Percentiles rank a stretch among this genome's conserved stretches.
phyloP scores from a whole-genome alignment of 2,888 invertebrate species.

The Alloscopus bannaensis region DNA sequence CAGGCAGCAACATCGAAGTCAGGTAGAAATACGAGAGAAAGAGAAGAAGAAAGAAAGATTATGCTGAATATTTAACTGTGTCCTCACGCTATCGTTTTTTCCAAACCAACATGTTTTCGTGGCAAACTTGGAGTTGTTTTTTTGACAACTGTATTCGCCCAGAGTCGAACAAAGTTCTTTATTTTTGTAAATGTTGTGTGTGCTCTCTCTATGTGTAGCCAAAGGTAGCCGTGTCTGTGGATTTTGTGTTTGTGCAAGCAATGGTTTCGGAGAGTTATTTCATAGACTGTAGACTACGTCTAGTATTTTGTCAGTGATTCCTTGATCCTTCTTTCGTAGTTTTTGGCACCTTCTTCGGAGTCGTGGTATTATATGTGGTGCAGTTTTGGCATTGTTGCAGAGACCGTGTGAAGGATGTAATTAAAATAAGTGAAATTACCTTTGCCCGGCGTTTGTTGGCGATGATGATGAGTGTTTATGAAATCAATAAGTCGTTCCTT shows the following conservation, averaged over 20 bases:
- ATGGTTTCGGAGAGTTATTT: too few relatives aligned
- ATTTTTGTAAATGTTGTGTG: too few relatives aligned
- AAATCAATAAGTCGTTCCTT: slow-evolving; percentile 37
- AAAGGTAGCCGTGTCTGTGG: too few relatives aligned
- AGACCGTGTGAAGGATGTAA: slow-evolving; percentile 39
- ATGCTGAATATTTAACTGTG: slow-evolving; percentile 40
- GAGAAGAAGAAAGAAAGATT: slow-evolving; percentile 4
- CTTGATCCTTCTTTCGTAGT: too few relatives aligned
- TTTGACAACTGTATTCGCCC: slow-evolving; percentile 60
- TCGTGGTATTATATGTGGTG: slow-evolving; percentile 10
- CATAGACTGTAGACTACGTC: too few relatives aligned
- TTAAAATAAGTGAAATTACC: slow-evolving; percentile 55
- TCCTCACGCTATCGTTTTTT: slow-evolving; percentile 26
- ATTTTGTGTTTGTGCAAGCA: too few relatives aligned
- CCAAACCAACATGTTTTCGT: slow-evolving; percentile 12
- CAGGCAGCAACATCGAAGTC: slow-evolving; percentile 50
- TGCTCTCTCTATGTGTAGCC: too few relatives aligned
- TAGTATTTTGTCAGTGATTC: too few relatives aligned
- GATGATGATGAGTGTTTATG: slow-evolving; percentile 46
- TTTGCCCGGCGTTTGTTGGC: too few relatives aligned
- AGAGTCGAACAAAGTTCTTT: too few relatives aligned
- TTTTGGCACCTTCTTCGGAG: slow-evolving; percentile 20
- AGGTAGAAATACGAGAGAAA: not conserved
- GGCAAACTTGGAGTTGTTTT: slow-evolving; percentile 18
- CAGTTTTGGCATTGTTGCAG: slow-evolving; percentile 9